Evolutionary conservation across 1,140 invertebrate species (phyloP).

Genomic region (Scaptomyza graminum): DNA sequence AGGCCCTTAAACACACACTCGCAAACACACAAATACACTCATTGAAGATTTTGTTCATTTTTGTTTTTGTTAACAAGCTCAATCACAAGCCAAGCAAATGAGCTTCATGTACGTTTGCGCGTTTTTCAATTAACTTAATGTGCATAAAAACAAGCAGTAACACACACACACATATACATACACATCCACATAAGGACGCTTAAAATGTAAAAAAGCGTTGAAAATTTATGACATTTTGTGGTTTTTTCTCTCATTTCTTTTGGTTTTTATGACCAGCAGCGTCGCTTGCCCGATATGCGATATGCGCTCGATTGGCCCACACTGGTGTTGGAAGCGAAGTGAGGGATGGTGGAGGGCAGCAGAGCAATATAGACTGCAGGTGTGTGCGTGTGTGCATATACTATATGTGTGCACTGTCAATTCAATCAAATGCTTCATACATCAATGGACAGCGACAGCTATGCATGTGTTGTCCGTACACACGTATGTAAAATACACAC

Average conservation of each 20-base stretch:
- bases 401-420: constrained; percentile 59
- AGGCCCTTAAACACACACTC: constrained; percentile 2
- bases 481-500: constrained; percentile 16
- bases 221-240: constrained; percentile 79
- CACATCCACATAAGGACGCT: constrained; percentile 25
- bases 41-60: constrained; percentile 12
- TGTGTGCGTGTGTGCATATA: constrained; percentile 6
- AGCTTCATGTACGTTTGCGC: constrained; percentile 64
- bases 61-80: constrained; percentile 44
- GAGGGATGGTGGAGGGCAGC: background rate
- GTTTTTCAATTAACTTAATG: constrained; percentile 81
- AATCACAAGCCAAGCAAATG: constrained; percentile 57
- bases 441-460: constrained; percentile 67
- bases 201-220: constrained; percentile 63
- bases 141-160: constrained; percentile 60
- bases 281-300: constrained; percentile 58
- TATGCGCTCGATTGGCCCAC: constrained; percentile 75
- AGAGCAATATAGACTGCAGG: background rate
- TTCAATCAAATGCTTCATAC: constrained; percentile 82
- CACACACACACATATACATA: constrained; percentile 16
- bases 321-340: constrained; percentile 12
- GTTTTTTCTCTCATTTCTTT: constrained; percentile 40
- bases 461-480: constrained; percentile 23
- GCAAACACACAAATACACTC: background rate
- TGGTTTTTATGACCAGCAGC: constrained; percentile 37